A percentile compares a stretch with the other conserved stretches of the same genome.
Conservation (phyloP, 2,888 invertebrate genomes). For the Dascillus cervinus region DNA sequence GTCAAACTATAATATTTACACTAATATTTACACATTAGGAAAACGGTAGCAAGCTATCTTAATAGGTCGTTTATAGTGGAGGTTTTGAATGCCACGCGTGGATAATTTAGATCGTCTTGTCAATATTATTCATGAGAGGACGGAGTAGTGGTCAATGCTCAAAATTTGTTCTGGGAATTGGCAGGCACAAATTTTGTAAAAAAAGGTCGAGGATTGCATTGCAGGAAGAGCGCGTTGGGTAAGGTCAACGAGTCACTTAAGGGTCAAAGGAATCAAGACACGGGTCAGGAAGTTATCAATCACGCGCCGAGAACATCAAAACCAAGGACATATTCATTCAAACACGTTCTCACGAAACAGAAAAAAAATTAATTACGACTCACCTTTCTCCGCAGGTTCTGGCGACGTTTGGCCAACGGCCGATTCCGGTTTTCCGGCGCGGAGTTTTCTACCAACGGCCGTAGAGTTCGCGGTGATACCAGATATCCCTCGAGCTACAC, state of each 20-base stretch:
- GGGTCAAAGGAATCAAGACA: slow-evolving; percentile 20
- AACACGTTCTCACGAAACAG: slow-evolving; percentile 2
- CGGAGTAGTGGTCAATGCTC: too few species aligned
- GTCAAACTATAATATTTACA: too few species aligned
- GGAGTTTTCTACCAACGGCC: slow-evolving; percentile 27
- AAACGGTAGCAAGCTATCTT: too few species aligned
- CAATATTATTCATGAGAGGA: too few species aligned
- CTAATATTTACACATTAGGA: too few species aligned
- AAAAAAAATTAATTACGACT: slow-evolving; percentile 13
- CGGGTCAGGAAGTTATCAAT: slow-evolving; percentile 25
- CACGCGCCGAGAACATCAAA: slow-evolving; percentile 8
- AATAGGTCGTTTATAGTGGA: too few species aligned
- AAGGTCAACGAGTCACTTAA: slow-evolving; percentile 10
- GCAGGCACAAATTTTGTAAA: too few species aligned
- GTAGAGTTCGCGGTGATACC: slow-evolving; percentile 27
- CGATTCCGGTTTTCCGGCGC: slow-evolving; percentile 27
- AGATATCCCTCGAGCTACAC: slow-evolving; percentile 32
- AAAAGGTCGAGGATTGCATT: too few species aligned
- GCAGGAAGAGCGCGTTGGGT: slow-evolving; percentile 5
- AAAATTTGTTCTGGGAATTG: too few species aligned
- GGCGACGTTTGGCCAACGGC: slow-evolving; percentile 26
- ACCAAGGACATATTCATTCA: slow-evolving; percentile 10
- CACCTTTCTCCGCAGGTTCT: slow-evolving; percentile 35
- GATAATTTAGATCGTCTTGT: too few species aligned
- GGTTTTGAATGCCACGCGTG: too few species aligned